These are phyloP conservation scores for Rhinichthys klamathensis DNA, from an alignment of 2,113 vertebrate species.

Conservation along the genomic window DNA sequence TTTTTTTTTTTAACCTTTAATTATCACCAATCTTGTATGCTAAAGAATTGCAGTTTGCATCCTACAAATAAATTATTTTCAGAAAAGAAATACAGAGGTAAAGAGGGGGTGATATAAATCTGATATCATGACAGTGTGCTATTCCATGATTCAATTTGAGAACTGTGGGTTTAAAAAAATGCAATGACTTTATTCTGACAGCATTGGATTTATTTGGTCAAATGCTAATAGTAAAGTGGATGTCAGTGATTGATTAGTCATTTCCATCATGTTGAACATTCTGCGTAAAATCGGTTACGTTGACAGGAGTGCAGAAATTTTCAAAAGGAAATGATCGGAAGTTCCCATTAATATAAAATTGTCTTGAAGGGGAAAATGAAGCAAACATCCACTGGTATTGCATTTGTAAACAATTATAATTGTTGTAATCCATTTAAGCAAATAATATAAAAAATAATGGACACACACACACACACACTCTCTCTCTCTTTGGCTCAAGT, in stretches of 20 bases:
- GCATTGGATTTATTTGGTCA: too few relatives aligned
- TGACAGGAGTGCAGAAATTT: not conserved
- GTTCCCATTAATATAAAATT: not conserved
- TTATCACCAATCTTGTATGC: not conserved
- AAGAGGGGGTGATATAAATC: too few relatives aligned
- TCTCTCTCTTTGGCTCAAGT: constrained; percentile 18
- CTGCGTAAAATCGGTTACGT: not conserved
- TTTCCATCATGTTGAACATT: too few relatives aligned
- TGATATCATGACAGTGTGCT: too few relatives aligned
- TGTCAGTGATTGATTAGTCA: too few relatives aligned
- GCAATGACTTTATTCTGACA: too few relatives aligned
- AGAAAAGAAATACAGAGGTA: too few relatives aligned
- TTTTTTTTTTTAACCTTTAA: not conserved
- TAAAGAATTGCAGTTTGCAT: not conserved
- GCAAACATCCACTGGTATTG: constrained; percentile 32
- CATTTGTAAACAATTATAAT: constrained; percentile 44
- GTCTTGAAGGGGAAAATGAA: constrained; percentile 21
- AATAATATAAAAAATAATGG: constrained; percentile 32
- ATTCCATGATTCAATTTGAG: too few relatives aligned
- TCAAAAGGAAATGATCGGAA: not conserved
- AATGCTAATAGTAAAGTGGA: too few relatives aligned
- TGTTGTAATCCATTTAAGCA: constrained; percentile 37
- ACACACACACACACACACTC: not conserved
- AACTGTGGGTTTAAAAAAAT: too few relatives aligned
- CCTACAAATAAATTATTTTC: too few relatives aligned